Percentiles rank a stretch among this genome's conserved stretches.
Conservation (phyloP, 2,113 vertebrate species). For the Antechinus stuartii region DNA sequence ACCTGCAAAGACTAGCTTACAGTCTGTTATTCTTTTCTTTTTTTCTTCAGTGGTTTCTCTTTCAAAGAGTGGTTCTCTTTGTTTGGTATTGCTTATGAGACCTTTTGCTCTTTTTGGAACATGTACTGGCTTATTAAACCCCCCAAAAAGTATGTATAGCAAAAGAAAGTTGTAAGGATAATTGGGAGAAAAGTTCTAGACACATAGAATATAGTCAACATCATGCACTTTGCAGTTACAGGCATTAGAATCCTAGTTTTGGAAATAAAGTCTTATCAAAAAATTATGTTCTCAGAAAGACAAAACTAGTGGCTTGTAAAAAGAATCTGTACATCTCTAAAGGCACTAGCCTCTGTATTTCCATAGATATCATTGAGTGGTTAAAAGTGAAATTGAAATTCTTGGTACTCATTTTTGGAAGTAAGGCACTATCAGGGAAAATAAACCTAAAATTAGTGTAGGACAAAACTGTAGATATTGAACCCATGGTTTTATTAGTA, state of each 20-base stretch:
- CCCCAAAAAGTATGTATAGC: neutral
- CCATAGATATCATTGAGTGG: neutral
- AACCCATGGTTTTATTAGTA: neutral
- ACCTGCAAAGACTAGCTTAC: neutral
- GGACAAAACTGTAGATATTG: neutral
- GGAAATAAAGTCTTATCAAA: slow-evolving; percentile 24
- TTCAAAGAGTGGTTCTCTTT: no score
- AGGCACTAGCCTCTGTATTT: neutral
- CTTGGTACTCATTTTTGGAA: slow-evolving; percentile 37
- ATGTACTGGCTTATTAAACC: neutral
- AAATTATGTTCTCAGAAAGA: neutral
- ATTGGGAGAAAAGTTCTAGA: slow-evolving; percentile 37
- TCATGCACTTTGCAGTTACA: slow-evolving; percentile 19
- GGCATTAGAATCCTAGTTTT: slow-evolving; percentile 34
- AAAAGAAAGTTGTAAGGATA: slow-evolving; percentile 2
- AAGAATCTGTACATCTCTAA: neutral
- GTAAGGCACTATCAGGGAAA: slow-evolving; percentile 21
- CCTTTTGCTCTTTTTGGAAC: slow-evolving; percentile 1
- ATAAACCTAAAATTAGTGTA: slow-evolving; percentile 18
- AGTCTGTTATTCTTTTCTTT: slow-evolving; percentile 28
- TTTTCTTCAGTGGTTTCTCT: neutral
- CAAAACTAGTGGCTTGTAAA: slow-evolving; percentile 14
- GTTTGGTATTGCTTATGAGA: slow-evolving; percentile 16
- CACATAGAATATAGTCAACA: neutral
- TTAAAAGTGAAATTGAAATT: neutral